Evolutionary conservation across 2,797 vertebrate genomes (phyloP), one percentile per base, ranked within the genome.

Genomic region (Heliangelus exortis): DNA sequence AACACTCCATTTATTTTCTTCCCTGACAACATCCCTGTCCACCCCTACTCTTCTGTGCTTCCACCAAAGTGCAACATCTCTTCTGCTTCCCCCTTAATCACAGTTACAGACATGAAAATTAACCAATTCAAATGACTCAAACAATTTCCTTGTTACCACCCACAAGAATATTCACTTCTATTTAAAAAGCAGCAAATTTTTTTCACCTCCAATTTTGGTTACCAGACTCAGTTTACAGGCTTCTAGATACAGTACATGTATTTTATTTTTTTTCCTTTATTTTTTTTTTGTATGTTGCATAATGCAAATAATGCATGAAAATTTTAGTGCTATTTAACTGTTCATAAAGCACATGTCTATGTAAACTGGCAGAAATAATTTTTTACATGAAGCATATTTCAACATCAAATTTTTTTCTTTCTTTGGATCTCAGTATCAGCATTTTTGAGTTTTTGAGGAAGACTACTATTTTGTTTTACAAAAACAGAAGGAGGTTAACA

Each of bases 391-490:
- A 6, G 20, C 23, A 3, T 33, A 74, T 34, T 80, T 90, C 45
- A 65, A 33, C 14, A 59, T 0, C n/a, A 13, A 15, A 7, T 36
- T 41, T 8, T 9, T 3, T 3, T 2, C 10, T 2, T 19, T 74
- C 51, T 84, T 58, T 67, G 39, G n/a, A 53, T 25, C 6, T 72
- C 25, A 51, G 1, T 50, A 66, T 19, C 6, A 86, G 16, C 21
- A 4, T 72, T 68, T 73, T 47, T 4, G n/a, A 82, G 25, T 51
- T 50, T 83, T 73, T 55, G 31, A 75, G 25, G 25, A 65, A 48
- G 13, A 41, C 10, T 50, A 66, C 18, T 57, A 26, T 41, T 88
- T 77, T 21, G 2, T 55, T 39, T 53, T 55, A 86, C 34, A 90
- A 67, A 43, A 86, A 57, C 18, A 69, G 48, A n/a, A 91, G 12